Evolutionary conservation across 2,888 invertebrate species (phyloP).

Genomic region (Ormyrus pomaceus): DNA sequence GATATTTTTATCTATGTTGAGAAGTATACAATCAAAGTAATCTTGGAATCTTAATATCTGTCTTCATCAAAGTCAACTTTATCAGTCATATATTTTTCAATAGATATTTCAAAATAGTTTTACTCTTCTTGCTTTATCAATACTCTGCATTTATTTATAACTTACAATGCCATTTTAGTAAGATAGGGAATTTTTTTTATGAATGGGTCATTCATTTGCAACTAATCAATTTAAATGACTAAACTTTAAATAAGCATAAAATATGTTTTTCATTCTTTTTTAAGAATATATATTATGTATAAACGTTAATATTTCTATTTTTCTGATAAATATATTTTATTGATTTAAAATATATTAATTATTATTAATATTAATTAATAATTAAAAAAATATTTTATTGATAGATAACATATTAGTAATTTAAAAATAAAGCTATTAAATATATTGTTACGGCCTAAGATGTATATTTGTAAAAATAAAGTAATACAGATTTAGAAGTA

Average conservation of each 20-base stretch:
- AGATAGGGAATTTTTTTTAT: too few species aligned
- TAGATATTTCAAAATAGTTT: neutral
- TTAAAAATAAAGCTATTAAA: neutral
- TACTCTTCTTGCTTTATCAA: neutral
- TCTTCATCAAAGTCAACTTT: too few species aligned
- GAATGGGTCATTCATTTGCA: too few species aligned
- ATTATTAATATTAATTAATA: neutral
- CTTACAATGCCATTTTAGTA: too few species aligned
- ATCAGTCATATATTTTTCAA: neutral
- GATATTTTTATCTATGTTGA: too few species aligned
- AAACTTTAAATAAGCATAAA: too few species aligned
- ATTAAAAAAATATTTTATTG: conserved; percentile 1
- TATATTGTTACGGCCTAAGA: neutral
- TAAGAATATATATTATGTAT: too few species aligned
- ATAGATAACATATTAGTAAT: neutral
- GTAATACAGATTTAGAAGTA: conserved; percentile 6
- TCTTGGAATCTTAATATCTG: too few species aligned
- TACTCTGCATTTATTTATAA: too few species aligned
- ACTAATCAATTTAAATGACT: too few species aligned
- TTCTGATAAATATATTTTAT: neutral
- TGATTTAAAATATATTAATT: neutral
- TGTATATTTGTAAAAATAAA: neutral
- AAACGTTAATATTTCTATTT: neutral
- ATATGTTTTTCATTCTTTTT: too few species aligned
- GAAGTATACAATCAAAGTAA: too few species aligned